Evolutionary conservation across 2,888 invertebrate genomes (phyloP).

Genomic region (Phengaris arion): DNA sequence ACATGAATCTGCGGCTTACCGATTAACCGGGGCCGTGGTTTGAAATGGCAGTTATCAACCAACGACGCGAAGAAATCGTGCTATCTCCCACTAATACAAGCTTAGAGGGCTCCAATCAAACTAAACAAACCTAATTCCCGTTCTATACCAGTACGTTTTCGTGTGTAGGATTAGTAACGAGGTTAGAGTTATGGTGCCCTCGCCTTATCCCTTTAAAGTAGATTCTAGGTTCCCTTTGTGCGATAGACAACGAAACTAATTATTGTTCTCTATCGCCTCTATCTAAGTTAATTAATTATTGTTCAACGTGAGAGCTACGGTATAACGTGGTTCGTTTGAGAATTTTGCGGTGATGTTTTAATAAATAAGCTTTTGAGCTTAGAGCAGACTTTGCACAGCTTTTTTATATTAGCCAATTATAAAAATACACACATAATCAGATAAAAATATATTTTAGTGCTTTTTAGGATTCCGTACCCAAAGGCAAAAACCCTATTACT

Average conservation of each 20-base stretch:
- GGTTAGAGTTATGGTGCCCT: conserved; percentile 69
- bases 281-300: conserved; percentile 15
- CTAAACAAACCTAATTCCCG: conserved; percentile 77
- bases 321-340: conserved; percentile 5
- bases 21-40: conserved; percentile 69
- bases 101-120: conserved; percentile 75
- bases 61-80: conserved; percentile 75
- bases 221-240: conserved; percentile 20
- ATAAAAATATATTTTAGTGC: too few relatives aligned
- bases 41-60: conserved; percentile 74
- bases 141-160: conserved; percentile 68
- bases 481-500: too few relatives aligned
- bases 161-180: conserved; percentile 70
- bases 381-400: neutral
- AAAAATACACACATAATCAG: neutral
- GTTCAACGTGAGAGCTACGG: conserved; percentile 6
- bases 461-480: too few relatives aligned
- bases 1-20: conserved; percentile 67
- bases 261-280: conserved; percentile 13
- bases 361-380: neutral
- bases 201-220: conserved; percentile 41
- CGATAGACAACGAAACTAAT: conserved; percentile 15
- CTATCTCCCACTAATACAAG: conserved; percentile 72
- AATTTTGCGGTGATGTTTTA: conserved; percentile 12
- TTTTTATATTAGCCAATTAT: neutral